Evolutionary conservation across 2,797 vertebrate species (phyloP), one percentile per base, ranked within the genome.

Genomic region (Spinibarbus caldwelli): DNA sequence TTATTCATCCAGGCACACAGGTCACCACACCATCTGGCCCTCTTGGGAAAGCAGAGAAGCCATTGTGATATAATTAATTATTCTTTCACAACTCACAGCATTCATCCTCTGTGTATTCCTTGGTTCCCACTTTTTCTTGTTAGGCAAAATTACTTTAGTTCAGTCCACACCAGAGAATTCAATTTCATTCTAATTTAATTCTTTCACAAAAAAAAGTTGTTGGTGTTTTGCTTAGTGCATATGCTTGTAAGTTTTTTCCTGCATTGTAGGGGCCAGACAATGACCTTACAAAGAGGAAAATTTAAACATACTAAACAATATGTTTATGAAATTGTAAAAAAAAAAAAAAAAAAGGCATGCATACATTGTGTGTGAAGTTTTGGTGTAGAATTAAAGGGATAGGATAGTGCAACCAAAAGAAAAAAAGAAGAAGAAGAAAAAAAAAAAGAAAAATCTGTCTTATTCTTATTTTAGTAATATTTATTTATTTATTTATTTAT

Each of bases 1-100:
- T 75, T 75, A 62, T 79, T 73, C 49, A 83, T 59, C 75, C 36
- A 71, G 70, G 38, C 26, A 78, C 62, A 7, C 47, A 70, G 80
- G 73, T 78, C 80, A 49, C 52, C 38, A 23, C 19, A 41, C 52
- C 71, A 82, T 70, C 71, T 75, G 52, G 59, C 19, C 45, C 59
- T 45, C 57, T 62, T 38, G 72, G 17, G 81, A n/a, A 47, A 80
- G 41, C 57, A 64, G 43, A 38, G 9, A 83, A 82, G 19, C 29
- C 54, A 36, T 2, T 47, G 9, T 12, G 9, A 77, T 67, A 26
- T 7, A 17, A 67, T 12, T 41, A 38, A 77, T 52, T 47, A 67
- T 76, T 62, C 43, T 67, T 73, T 14, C n/a, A 34, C n/a, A 70
- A 34, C 11, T 66, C 31, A 41, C 41, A 62, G 23, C 54, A 75